These are phyloP conservation scores for Microtus montanus DNA, from an alignment of 2,113 vertebrate species.

Conservation along the genomic window DNA sequence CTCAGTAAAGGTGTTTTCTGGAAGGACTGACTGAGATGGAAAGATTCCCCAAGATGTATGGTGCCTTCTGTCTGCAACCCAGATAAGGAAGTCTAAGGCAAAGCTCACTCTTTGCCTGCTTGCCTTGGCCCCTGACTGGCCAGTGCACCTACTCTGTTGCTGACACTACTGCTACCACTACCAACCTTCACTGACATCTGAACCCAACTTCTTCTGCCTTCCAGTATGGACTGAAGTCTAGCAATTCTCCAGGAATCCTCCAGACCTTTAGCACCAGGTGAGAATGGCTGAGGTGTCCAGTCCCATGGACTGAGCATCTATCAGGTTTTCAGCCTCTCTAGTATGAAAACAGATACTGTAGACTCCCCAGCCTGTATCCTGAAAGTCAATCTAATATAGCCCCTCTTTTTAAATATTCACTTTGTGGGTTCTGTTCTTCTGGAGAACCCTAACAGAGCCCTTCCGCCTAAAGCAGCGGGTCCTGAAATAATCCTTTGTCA, in stretches of 20 bases:
- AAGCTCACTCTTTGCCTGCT: background rate
- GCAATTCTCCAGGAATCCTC: background rate
- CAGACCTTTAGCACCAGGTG: too few relatives aligned
- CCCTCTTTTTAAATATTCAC: background rate
- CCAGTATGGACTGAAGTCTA: background rate
- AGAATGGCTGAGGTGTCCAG: background rate
- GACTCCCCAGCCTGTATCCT: background rate
- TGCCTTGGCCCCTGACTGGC: background rate
- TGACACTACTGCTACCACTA: background rate
- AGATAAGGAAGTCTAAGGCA: background rate
- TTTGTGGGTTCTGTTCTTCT: background rate
- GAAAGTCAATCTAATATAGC: background rate
- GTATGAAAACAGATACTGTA: background rate
- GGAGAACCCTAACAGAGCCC: background rate
- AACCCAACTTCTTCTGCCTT: background rate
- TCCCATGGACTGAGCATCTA: background rate
- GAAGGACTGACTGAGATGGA: background rate
- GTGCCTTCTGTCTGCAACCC: background rate
- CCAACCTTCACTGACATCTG: background rate
- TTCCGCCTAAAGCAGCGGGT: background rate
- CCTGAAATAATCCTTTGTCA: conserved; percentile 19
- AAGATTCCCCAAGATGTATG: background rate
- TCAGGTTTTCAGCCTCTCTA: background rate
- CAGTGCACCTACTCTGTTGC: background rate
- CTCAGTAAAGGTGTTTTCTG: background rate